These are phyloP conservation scores for Buceros bicornis DNA, from an alignment of 2,797 vertebrate species.

Conservation along the genomic window DNA sequence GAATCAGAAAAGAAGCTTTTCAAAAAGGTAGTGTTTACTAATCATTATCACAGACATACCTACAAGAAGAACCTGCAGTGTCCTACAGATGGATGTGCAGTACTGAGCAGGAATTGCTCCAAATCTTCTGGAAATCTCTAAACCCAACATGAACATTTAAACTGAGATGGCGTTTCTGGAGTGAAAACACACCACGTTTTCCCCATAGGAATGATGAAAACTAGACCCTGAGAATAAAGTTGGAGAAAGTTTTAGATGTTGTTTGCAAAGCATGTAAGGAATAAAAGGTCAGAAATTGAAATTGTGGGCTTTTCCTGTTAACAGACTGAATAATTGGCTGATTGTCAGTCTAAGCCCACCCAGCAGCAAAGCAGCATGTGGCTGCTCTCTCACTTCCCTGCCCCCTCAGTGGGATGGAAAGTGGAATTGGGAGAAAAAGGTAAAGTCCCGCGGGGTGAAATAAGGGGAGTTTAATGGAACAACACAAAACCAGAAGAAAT, in stretches of 20 bases:
- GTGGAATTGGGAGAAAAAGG: no score
- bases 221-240: background rate
- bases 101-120: background rate
- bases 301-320: background rate
- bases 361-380: no score
- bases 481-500: no score
- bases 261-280: background rate
- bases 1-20: background rate
- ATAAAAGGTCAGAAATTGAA: background rate
- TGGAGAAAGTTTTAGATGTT: background rate
- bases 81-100: background rate
- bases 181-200: accelerated
- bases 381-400: no score
- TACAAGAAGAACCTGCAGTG: accelerated
- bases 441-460: no score
- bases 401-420: no score
- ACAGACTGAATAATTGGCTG: background rate
- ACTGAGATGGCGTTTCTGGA: background rate
- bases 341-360: no score
- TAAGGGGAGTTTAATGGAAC: no score
- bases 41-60: background rate
- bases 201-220: background rate
- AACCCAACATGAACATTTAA: background rate
- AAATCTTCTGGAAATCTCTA: background rate
- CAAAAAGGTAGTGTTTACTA: background rate